phyloP scores from a whole-genome alignment of 2,888 invertebrate species.

The Monopis laevigella region DNA sequence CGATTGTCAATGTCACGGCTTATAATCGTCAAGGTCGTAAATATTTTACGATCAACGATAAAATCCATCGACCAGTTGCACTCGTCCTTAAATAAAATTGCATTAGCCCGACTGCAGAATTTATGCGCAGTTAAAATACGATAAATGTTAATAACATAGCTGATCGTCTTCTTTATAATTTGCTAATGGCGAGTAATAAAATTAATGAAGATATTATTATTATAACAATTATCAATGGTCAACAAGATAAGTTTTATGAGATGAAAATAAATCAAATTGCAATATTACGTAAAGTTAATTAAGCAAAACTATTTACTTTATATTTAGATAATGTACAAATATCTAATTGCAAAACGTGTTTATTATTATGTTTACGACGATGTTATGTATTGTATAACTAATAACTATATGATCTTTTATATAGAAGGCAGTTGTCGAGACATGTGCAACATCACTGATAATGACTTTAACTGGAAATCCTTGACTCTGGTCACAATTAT shows the following conservation, averaged over 20 bases:
- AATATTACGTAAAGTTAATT: too few species aligned
- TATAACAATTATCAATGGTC: too few species aligned
- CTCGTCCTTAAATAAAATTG: slow-evolving; percentile 22
- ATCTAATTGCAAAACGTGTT: too few species aligned
- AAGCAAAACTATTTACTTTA: too few species aligned
- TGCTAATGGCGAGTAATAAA: slow-evolving; percentile 3
- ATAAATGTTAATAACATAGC: slow-evolving; percentile 8
- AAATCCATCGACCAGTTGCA: slow-evolving; percentile 26
- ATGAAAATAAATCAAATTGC: neutral
- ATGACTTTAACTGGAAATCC: slow-evolving; percentile 43
- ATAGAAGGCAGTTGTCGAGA: slow-evolving; percentile 6
- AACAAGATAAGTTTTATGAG: too few species aligned
- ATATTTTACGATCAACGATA: slow-evolving; percentile 25
- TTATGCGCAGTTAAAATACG: slow-evolving; percentile 5
- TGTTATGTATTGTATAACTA: slow-evolving; percentile 7
- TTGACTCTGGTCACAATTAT: slow-evolving; percentile 59
- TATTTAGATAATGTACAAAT: too few species aligned
- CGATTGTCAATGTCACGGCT: slow-evolving; percentile 27
- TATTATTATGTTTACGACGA: slow-evolving; percentile 2
- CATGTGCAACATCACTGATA: slow-evolving; percentile 23
- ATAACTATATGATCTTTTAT: slow-evolving; percentile 6
- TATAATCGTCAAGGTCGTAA: slow-evolving; percentile 16
- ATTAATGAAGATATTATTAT: slow-evolving; percentile 2
- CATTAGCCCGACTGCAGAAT: neutral
- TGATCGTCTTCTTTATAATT: slow-evolving; percentile 7